phyloP scores from a whole-genome alignment of 2,888 invertebrate genomes.

The Eucriotettix oculatus region DNA sequence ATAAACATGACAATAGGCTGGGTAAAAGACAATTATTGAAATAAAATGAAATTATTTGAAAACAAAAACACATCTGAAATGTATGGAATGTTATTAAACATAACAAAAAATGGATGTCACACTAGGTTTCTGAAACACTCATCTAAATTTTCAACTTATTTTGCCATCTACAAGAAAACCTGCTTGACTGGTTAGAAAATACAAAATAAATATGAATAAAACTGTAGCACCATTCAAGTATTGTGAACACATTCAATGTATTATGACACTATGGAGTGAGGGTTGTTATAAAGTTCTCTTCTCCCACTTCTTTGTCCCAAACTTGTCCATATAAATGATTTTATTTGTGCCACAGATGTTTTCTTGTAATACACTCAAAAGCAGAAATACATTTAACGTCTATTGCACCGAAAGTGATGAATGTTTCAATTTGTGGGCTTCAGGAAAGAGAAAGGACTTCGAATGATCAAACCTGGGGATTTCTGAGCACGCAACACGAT shows the following conservation, averaged over 20 bases:
- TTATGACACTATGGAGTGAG: too few relatives aligned
- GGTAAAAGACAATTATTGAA: too few relatives aligned
- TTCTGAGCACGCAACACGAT: conserved; percentile 6
- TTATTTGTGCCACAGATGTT: background rate
- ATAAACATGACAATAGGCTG: too few relatives aligned
- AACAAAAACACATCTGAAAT: too few relatives aligned
- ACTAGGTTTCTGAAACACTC: conserved; percentile 1
- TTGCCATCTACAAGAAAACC: background rate
- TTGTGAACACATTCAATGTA: too few relatives aligned
- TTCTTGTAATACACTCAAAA: background rate
- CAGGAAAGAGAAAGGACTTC: conserved; percentile 15
- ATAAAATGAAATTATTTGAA: too few relatives aligned
- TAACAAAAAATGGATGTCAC: too few relatives aligned
- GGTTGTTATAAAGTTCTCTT: too few relatives aligned
- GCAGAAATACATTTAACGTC: too few relatives aligned
- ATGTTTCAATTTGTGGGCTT: conserved; percentile 3
- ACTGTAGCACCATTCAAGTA: background rate
- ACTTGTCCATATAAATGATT: too few relatives aligned
- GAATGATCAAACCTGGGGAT: conserved; percentile 12
- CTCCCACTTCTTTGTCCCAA: too few relatives aligned
- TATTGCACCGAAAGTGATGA: background rate
- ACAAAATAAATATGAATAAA: background rate
- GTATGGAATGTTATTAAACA: too few relatives aligned
- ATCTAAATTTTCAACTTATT: background rate
- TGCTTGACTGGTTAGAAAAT: background rate